Conservation (phyloP, 2,888 invertebrate species). For the Galeruca laticollis region DNA sequence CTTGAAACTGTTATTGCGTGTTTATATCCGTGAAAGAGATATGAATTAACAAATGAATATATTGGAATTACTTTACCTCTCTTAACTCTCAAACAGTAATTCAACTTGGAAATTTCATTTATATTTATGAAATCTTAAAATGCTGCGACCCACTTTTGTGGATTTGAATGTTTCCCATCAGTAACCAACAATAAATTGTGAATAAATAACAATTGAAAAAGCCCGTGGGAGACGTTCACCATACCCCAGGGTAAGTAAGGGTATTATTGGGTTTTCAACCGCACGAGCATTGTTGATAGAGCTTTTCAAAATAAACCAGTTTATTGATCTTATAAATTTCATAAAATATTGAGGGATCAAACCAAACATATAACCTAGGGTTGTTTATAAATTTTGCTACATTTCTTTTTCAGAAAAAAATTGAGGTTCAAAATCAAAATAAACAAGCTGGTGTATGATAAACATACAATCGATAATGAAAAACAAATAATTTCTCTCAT, state of each 20-base stretch:
- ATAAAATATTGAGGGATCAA: neutral
- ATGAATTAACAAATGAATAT: no score
- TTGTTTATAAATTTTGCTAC: neutral
- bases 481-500: no score
- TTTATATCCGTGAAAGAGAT: no score
- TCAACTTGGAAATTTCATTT: neutral
- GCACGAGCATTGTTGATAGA: constrained; percentile 12
- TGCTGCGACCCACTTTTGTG: neutral
- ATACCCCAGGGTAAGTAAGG: neutral
- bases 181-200: neutral
- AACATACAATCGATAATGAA: no score
- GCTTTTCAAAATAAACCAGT: neutral
- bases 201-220: constrained; percentile 15
- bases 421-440: no score
- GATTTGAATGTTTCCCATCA: constrained; percentile 7
- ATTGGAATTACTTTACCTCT: no score
- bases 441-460: no score
- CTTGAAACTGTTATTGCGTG: no score
- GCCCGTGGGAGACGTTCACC: neutral
- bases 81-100: no score
- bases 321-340: neutral
- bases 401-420: neutral
- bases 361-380: neutral
- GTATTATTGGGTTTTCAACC: constrained; percentile 4
- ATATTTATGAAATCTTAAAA: constrained; percentile 3